Conservation (phyloP, 2,797 vertebrate genomes). For the Mus spretus region DNA sequence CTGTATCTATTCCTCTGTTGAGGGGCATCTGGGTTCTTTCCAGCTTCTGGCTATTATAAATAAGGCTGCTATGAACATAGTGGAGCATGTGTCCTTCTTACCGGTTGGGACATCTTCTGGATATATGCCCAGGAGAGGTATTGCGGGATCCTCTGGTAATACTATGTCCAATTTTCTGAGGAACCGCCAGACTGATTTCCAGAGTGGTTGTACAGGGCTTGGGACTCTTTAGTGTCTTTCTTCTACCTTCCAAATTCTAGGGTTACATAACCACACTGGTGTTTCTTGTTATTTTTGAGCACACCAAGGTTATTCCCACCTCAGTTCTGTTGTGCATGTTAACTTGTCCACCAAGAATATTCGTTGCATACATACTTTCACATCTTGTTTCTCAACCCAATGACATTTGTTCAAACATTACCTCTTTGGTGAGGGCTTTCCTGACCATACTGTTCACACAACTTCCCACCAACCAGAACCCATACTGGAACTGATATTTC, state of each 20-base stretch:
- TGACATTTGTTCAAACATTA: neutral
- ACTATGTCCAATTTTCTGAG: too few species aligned
- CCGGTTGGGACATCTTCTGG: too few species aligned
- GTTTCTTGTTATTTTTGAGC: neutral
- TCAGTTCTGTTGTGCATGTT: neutral
- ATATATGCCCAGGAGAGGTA: too few species aligned
- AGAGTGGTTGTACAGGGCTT: neutral
- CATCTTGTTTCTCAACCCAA: neutral
- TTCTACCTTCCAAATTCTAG: neutral
- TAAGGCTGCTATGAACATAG: too few species aligned
- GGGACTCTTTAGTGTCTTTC: neutral
- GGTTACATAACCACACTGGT: neutral
- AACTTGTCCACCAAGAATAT: neutral
- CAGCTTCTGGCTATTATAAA: too few species aligned
- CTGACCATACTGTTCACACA: neutral
- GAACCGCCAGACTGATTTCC: too few species aligned
- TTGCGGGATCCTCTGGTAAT: too few species aligned
- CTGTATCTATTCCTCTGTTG: too few species aligned
- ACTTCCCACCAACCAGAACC: constrained; percentile 1
- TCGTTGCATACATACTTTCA: neutral
- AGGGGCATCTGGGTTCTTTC: too few species aligned
- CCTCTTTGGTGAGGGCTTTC: neutral
- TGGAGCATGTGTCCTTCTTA: too few species aligned
- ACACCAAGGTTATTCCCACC: neutral
- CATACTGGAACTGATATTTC: constrained; percentile 34